A percentile compares a stretch with the other conserved stretches of the same genome.
phyloP scores from a whole-genome alignment of 1,140 invertebrate species.

The Pseudomyrmex cubaensis region DNA sequence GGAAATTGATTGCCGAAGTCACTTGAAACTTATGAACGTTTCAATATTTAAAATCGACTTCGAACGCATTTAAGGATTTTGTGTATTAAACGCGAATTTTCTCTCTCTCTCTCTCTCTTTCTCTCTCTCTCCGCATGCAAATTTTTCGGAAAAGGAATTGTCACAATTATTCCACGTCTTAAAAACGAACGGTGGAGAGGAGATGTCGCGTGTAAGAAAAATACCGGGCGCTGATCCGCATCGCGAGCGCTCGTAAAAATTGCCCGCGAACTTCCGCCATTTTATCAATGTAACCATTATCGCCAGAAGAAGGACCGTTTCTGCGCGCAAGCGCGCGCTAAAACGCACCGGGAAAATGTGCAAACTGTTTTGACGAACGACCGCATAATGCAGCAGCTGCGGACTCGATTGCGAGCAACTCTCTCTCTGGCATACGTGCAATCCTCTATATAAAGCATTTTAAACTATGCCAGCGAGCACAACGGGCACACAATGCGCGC shows the following conservation, averaged over 20 bases:
- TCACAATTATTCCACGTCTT: constrained; percentile 14
- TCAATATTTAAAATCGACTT: constrained; percentile 57
- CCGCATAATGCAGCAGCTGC: constrained; percentile 54
- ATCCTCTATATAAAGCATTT: constrained; percentile 46
- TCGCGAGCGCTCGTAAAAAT: background rate
- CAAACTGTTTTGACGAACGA: constrained; percentile 58
- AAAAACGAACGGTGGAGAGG: background rate
- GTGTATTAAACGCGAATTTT: background rate
- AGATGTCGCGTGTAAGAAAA: background rate
- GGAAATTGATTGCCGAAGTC: constrained; percentile 65
- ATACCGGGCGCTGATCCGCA: background rate
- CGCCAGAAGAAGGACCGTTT: constrained; percentile 51
- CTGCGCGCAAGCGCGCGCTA: constrained; percentile 3
- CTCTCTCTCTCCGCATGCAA: background rate
- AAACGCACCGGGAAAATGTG: constrained; percentile 53
- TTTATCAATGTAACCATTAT: constrained; percentile 61
- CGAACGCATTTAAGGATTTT: constrained; percentile 4
- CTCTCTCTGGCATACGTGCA: constrained; percentile 10
- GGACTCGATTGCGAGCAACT: constrained; percentile 40
- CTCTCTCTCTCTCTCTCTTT: too few relatives aligned
- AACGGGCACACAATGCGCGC: background rate
- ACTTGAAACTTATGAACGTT: constrained; percentile 39
- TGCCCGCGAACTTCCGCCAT: constrained; percentile 41
- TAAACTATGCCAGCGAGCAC: constrained; percentile 35
- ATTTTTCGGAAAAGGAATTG: background rate